Conservation (phyloP, 1,140 invertebrate genomes). For the Caenorhabditis brenneri region DNA sequence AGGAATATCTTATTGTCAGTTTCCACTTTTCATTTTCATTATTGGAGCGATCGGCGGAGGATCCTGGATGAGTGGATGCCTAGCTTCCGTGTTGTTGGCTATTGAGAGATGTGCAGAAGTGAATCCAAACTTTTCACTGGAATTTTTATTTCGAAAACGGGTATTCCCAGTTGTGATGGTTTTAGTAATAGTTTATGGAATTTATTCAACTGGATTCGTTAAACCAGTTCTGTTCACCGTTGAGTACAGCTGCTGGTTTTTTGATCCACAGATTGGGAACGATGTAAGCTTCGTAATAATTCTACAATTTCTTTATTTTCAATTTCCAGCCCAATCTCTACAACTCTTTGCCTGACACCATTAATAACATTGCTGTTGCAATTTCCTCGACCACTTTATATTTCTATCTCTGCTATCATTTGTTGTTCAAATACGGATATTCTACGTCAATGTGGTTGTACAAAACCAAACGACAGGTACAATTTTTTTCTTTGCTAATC, state of each 20-base stretch:
- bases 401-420: not conserved
- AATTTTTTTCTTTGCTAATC: no score
- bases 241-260: not conserved
- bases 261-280: not conserved
- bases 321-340: not conserved
- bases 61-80: not conserved
- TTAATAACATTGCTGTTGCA: not conserved
- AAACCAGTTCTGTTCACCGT: not conserved
- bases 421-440: constrained; percentile 27
- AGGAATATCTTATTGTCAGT: constrained; percentile 22
- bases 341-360: not conserved
- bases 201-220: not conserved
- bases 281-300: not conserved
- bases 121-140: not conserved
- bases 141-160: not conserved
- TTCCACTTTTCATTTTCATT: not conserved
- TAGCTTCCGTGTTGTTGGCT: not conserved
- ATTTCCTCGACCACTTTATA: not conserved
- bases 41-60: not conserved
- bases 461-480: not conserved
- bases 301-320: not conserved
- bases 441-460: not conserved
- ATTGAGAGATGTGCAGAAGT: constrained; percentile 2
- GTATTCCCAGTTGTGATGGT: not conserved
- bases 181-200: not conserved